phyloP scores from a whole-genome alignment of 2,888 invertebrate species.

The Andrena dorsata region DNA sequence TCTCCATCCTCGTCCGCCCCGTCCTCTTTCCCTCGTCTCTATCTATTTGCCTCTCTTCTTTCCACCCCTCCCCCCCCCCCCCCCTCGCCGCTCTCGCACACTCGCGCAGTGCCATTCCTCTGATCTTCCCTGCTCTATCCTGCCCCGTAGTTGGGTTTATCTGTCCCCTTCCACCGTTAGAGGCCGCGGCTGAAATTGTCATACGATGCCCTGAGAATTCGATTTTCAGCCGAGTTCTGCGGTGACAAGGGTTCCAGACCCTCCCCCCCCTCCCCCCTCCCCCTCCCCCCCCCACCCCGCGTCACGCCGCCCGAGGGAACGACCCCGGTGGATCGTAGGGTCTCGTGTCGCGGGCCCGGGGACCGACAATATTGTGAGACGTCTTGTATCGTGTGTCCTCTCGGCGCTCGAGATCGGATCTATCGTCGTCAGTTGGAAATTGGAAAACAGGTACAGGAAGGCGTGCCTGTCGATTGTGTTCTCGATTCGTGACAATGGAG shows the following conservation, averaged over 20 bases:
- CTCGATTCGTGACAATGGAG: conserved; percentile 12
- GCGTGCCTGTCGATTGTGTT: conserved; percentile 18
- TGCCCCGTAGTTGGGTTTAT: conserved; percentile 31
- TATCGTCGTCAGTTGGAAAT: conserved; percentile 60
- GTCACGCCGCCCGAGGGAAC: not conserved
- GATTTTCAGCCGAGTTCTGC: conserved; percentile 79
- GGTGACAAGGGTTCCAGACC: conserved; percentile 71
- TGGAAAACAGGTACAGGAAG: conserved; percentile 64
- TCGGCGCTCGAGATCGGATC: conserved; percentile 50
- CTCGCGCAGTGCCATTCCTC: not conserved
- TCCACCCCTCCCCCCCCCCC: not conserved
- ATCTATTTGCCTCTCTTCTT: conserved; percentile 21
- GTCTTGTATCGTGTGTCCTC: conserved; percentile 62
- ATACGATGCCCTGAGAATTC: conserved; percentile 84
- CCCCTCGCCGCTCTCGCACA: not conserved
- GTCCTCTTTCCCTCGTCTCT: not conserved
- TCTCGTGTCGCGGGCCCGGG: conserved; percentile 38
- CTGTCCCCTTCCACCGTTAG: conserved; percentile 31
- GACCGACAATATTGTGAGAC: conserved; percentile 70
- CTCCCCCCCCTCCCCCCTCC: conserved; percentile 27
- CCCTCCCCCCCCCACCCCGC: conserved; percentile 21
- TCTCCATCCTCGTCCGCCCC: not conserved
- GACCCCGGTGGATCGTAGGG: not conserved
- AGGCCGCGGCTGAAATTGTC: conserved; percentile 78
- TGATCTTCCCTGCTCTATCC: not conserved